These are phyloP conservation scores for Agrochola lota DNA, from an alignment of 2,888 invertebrate genomes.

Conservation along the genomic window DNA sequence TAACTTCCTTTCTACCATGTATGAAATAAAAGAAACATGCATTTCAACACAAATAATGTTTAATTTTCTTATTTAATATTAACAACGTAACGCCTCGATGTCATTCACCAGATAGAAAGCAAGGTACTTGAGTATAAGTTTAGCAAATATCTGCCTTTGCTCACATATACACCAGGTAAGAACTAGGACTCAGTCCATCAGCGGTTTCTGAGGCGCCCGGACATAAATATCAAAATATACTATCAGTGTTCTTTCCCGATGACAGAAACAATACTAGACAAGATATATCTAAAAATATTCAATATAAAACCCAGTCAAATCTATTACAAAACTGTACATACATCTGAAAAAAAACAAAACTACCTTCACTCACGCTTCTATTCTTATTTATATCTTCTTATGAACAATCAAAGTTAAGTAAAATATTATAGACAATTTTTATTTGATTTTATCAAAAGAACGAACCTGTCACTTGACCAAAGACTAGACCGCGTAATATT, in stretches of 20 bases:
- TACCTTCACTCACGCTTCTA: constrained; percentile 36
- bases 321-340: constrained; percentile 52
- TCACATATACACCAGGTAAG: constrained; percentile 16
- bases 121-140: constrained; percentile 50
- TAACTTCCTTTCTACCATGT: constrained; percentile 65
- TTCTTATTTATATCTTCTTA: constrained; percentile 40
- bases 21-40: constrained; percentile 60
- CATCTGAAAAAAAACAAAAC: constrained; percentile 45
- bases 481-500: constrained; percentile 62
- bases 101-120: constrained; percentile 62
- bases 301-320: constrained; percentile 49
- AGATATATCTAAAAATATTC: constrained; percentile 39
- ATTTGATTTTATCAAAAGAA: constrained; percentile 56
- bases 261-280: constrained; percentile 28
- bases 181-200: constrained; percentile 19
- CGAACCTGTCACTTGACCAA: constrained; percentile 54
- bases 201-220: constrained; percentile 5
- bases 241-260: constrained; percentile 25
- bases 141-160: constrained; percentile 38
- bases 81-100: constrained; percentile 48
- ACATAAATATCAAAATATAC: constrained; percentile 36
- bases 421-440: constrained; percentile 44
- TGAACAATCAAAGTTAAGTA: constrained; percentile 29
- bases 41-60: constrained; percentile 55
- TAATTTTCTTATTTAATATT: constrained; percentile 55